Evolutionary conservation across 2,113 vertebrate genomes (phyloP).

Genomic region (Corythornis madagascariensis): DNA sequence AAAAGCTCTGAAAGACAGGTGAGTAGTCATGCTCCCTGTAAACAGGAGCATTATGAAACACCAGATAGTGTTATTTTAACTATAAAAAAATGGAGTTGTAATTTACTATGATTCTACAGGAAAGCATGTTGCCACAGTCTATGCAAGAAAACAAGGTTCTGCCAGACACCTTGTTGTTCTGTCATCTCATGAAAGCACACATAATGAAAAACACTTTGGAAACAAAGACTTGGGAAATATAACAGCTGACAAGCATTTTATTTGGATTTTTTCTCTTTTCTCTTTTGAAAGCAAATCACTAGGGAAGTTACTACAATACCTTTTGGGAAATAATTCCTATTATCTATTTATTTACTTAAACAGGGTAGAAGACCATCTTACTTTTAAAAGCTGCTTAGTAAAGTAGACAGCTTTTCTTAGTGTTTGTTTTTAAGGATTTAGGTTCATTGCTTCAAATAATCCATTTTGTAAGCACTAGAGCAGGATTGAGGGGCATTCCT

Average conservation of each 20-base stretch:
- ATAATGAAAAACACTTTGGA: neutral
- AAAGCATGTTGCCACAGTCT: neutral
- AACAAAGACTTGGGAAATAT: neutral
- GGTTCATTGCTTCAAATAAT: neutral
- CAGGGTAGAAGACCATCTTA: neutral
- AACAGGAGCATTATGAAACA: neutral
- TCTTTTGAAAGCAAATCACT: neutral
- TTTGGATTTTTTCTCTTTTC: accelerated
- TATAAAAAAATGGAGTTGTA: neutral
- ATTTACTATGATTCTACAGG: neutral
- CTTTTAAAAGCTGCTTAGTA: neutral
- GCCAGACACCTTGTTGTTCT: neutral
- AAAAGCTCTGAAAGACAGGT: neutral
- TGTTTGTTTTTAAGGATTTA: neutral
- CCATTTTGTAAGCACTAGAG: neutral
- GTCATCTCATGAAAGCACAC: neutral
- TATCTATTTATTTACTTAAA: neutral
- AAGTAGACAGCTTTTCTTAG: neutral
- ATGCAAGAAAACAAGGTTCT: neutral
- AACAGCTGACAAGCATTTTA: neutral
- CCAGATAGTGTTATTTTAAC: neutral
- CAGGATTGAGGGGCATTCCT: neutral
- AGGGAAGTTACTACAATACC: neutral
- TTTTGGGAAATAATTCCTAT: neutral
- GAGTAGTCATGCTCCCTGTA: neutral